phyloP scores from a whole-genome alignment of 2,113 vertebrate genomes.

The Anas platyrhynchos region DNA sequence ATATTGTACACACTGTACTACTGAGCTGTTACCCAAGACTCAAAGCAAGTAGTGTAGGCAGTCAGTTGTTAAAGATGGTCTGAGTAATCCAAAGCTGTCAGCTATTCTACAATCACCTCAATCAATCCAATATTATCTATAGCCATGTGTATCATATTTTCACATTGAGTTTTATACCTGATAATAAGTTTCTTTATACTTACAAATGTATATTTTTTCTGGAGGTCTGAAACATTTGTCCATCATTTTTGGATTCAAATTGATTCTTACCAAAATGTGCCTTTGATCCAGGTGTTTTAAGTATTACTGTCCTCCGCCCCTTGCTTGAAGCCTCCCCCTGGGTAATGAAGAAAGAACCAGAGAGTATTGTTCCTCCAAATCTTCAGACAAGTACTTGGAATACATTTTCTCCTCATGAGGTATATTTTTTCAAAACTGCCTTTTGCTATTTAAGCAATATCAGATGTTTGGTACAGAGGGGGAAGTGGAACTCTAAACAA shows the following conservation, averaged over 20 bases:
- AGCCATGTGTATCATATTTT: neutral
- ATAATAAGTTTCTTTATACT: neutral
- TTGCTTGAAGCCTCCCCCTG: conserved; percentile 79
- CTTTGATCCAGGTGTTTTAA: conserved; percentile 77
- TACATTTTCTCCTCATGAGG: conserved; percentile 79
- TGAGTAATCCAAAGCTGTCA: neutral
- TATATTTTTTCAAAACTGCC: conserved; percentile 54
- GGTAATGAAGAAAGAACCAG: conserved; percentile 80
- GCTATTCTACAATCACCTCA: neutral
- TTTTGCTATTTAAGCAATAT: neutral
- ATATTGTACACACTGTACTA: neutral
- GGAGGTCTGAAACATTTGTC: neutral
- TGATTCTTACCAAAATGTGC: conserved; percentile 19
- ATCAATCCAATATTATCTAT: neutral
- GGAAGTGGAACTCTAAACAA: neutral
- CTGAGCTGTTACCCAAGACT: neutral
- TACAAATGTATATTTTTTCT: neutral
- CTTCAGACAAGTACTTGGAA: conserved; percentile 80
- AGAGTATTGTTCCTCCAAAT: conserved; percentile 82
- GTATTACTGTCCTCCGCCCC: conserved; percentile 85
- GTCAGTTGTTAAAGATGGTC: neutral
- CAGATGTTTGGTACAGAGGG: neutral
- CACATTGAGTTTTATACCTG: neutral
- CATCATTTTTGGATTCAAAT: neutral
- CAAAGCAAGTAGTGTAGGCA: neutral